Base-by-base conservation (phyloP, 2,113 vertebrate genomes). In the Gopherus flavomarginatus region DNA sequence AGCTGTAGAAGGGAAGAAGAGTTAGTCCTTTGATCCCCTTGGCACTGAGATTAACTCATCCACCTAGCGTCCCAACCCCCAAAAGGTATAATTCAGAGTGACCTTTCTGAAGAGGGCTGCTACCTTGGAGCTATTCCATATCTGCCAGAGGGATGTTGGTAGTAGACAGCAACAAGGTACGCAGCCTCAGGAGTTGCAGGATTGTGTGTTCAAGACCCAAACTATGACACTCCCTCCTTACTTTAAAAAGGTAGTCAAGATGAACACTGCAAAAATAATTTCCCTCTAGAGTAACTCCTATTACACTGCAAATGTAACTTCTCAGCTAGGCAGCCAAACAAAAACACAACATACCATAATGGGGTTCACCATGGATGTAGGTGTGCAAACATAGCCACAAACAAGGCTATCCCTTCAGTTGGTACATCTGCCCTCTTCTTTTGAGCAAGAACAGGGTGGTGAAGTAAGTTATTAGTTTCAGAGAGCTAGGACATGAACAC, bases 251-350 rank as follows among this genome's bases (percentile, higher is more conserved):
- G 52, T 65, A 78, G 38, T 0, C 10, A 17, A 35, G 78, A 62
- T 2, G 83, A 69, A 65, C 11, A 21, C 85, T 92, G 38, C 94
- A 90, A 80, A 0, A 83, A 87, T 81, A 83, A 57, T 38, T 42
- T 29, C 85, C 86, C 1, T 29, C 24, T 82, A 26, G n/a, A n/a
- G 47, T 47, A 92, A 24, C 47, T 1, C 8, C 80, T 29, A 5
- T 0, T 11, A 22, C 17, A 1, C 1, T 8, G 38, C 2, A 75
- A 57, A 17, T 0, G 13, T 1, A 31, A 50, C 12, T 88, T 11
- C 56, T 49, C 11, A 87, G 29, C 50, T 1, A 53, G 65, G 47
- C 91, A 85, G n/a, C 44, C 82, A 56, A 2, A 59, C 8, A 31
- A 82, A 82, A 8, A 42, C 52, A 82, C n/a, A 1, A 1, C 11